These are phyloP conservation scores for Microhierax caerulescens DNA, from an alignment of 2,797 vertebrate species.

Conservation along the genomic window DNA sequence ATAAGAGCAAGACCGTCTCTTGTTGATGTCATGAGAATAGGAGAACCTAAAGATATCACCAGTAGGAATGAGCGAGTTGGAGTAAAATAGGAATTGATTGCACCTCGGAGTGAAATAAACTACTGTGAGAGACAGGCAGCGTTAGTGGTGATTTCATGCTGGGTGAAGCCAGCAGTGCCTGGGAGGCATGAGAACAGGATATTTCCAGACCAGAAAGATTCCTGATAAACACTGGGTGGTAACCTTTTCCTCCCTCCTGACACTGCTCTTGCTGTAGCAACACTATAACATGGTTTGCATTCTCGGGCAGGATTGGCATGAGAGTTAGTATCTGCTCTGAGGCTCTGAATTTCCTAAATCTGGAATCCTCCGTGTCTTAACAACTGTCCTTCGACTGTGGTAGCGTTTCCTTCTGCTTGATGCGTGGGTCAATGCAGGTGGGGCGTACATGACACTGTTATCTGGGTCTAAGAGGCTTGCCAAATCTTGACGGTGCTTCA, in stretches of 20 bases:
- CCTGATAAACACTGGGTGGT: not conserved
- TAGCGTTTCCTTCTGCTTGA: not conserved
- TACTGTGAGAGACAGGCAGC: not conserved
- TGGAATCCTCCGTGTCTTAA: not conserved
- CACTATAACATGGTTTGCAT: accelerated
- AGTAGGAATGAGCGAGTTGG: not conserved
- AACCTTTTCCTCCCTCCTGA: not conserved
- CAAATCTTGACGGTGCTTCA: not conserved
- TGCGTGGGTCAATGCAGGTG: not conserved
- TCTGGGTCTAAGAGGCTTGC: not conserved
- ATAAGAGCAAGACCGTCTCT: not conserved
- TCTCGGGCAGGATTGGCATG: not conserved
- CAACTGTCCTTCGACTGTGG: accelerated
- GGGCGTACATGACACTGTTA: not conserved
- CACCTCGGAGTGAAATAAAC: constrained; percentile 5
- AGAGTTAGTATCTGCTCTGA: not conserved
- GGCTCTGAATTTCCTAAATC: not conserved
- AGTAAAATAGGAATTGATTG: constrained; percentile 13
- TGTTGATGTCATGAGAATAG: not conserved
- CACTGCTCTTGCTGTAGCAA: not conserved
- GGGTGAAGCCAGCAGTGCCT: not conserved
- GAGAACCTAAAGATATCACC: not conserved
- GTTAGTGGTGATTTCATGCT: not conserved
- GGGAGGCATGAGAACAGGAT: not conserved
- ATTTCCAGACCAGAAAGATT: not conserved